Evolutionary conservation across 53 echinoderm and acorn worm genomes (phyloP), one percentile per base, ranked within the genome.

Genomic region (Crossaster papposus): DNA sequence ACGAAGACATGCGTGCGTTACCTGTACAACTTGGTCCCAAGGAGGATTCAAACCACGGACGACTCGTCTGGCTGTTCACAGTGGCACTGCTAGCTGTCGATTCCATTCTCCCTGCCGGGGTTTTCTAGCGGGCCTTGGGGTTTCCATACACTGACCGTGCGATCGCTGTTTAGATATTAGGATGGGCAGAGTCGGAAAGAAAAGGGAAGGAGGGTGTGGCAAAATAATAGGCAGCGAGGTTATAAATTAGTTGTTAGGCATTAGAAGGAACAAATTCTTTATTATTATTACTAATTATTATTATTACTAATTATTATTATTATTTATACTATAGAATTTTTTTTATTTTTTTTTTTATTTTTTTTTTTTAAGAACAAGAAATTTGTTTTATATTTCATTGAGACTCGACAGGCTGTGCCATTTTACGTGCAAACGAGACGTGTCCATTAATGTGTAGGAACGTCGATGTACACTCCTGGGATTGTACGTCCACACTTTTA

Each of bases 131-230:
- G 4, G 15, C 83, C 89, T 89, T 81, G 90, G 4, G 91, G 93
- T 7, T 91, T 91, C 97, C 97, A 97, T 33, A 97, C 95, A 51
- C 95, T 95, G 54, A 97, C 91, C 0, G 97, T 97, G 28, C 94
- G 84, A 85, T 97, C 97, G 76, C 97, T 97, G 92, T 58, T 36
- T 88, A 34, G 26, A 51, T 36, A 52, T 17, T 64, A 88, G 44
- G 75, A 88, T 38, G 37, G 72, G 79, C 36, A 75, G 62, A 72
- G 54, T 51, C 2, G 54, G 38, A 91, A 35, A 72, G 36, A 83
- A 55, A 72, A n/a, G 68, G 64, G 80, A 32, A 50, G 80, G 58
- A 80, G 58, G 28, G n/a, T 15, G 80, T 54, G 34, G 85, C 85
- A 85, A 85, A 85, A 85, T 74, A 85, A 85, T 68, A 71, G 31